Evolutionary conservation across 2,888 invertebrate species (phyloP), one percentile per base, ranked within the genome.

Genomic region (Malachius bipustulatus): DNA sequence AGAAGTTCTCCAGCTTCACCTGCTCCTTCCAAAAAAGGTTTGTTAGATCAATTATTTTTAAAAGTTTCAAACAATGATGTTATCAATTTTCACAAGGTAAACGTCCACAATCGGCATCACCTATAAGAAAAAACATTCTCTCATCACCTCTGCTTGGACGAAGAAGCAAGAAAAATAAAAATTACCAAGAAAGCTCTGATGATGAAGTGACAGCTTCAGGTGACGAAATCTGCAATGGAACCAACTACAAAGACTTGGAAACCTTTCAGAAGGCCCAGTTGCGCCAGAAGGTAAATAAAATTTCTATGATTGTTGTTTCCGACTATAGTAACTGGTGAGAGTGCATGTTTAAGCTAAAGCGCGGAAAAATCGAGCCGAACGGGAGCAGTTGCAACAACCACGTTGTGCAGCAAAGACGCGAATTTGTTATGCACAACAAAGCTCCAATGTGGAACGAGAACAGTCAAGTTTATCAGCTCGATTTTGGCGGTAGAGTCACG

Each of bases 401-500:
- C 10, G 51, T 65, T 15, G 62, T 66, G 15, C 68, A 70, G 1
- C 68, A 74, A 43, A 68, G 80, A 27, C 68, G 82, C 4, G 88
- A 93, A 64, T 84, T 93, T 52, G 77, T 90, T 30, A 90, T 96
- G 87, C 91, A 94, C 65, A 98, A 98, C 65, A 97, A 98, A 64
- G 80, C 82, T 4, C 63, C 63, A 2, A 64, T 64, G 63, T 98
- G 98, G 98, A 98, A 98, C 63, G 97, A 98, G 65, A 88, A 87
- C 64, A 93, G 90, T 58, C 97, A 98, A 64, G 97, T 98, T 9
- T 98, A 97, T 66, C 97, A 97, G 59, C 70, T 98, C 29, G 98
- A 98, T 67, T 98, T 98, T 66, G 97, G 97, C 3, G 98, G 98
- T 8, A 71, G 98, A 46, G 98, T 98, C 39, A 98, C 97, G 3